Conservation (phyloP, 2,113 vertebrate genomes). For the Tamias sibiricus region DNA sequence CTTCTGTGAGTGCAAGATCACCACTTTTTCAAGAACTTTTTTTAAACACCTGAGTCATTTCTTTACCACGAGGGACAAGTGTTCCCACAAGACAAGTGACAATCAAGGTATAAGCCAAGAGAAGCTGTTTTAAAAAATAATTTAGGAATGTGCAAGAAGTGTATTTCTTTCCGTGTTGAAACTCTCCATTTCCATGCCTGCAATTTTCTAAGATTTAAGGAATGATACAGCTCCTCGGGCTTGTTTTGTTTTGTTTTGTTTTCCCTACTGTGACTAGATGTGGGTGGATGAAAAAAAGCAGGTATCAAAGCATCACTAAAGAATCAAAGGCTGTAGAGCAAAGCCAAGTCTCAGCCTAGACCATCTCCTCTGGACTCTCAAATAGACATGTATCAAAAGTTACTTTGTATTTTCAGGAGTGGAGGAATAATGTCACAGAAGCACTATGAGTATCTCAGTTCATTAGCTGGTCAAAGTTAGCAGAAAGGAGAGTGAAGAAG, state of each 20-base stretch:
- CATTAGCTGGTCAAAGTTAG: constrained; percentile 72
- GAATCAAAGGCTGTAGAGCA: constrained; percentile 74
- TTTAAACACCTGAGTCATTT: constrained; percentile 62
- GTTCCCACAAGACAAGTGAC: constrained; percentile 62
- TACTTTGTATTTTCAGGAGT: constrained; percentile 62
- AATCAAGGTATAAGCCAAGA: constrained; percentile 58
- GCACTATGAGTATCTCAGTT: constrained; percentile 45
- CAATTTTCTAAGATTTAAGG: constrained; percentile 23
- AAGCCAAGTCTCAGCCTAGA: constrained; percentile 57
- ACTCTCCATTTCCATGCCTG: background rate
- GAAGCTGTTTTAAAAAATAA: constrained; percentile 59
- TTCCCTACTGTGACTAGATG: constrained; percentile 59
- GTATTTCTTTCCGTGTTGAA: constrained; percentile 28
- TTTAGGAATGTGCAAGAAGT: constrained; percentile 33
- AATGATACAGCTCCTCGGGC: background rate
- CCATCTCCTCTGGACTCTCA: constrained; percentile 73
- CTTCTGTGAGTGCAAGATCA: constrained; percentile 9
- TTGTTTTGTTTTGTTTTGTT: background rate
- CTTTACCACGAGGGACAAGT: constrained; percentile 50
- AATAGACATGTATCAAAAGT: constrained; percentile 64
- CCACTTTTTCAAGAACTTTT: constrained; percentile 37
- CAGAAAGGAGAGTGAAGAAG: constrained; percentile 64
- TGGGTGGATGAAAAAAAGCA: constrained; percentile 62
- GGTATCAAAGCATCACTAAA: constrained; percentile 73
- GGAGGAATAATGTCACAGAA: constrained; percentile 79